phyloP scores from a whole-genome alignment of 92 coral and sea anemone species.

The Scolanthus callimorphus region DNA sequence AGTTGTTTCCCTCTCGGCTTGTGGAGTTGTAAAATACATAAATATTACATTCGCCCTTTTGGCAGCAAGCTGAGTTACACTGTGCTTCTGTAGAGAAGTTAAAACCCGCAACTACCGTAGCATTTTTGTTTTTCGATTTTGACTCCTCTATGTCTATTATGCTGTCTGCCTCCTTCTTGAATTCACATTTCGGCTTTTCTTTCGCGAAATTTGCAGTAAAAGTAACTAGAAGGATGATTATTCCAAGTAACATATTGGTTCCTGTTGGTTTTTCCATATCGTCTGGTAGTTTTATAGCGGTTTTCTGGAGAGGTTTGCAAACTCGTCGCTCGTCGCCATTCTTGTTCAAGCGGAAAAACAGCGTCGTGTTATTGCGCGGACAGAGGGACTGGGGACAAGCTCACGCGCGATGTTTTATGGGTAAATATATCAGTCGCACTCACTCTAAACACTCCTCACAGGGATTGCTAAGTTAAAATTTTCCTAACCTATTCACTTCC shows the following conservation, averaged over 20 bases:
- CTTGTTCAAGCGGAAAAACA: too few species aligned
- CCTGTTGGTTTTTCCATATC: background rate
- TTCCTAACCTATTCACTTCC: too few species aligned
- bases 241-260: background rate
- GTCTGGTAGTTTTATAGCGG: background rate
- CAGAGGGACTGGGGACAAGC: background rate
- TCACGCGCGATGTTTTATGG: background rate
- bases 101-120: constrained; percentile 29
- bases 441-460: too few species aligned
- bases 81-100: constrained; percentile 16
- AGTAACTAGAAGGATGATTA: background rate
- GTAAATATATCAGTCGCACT: too few species aligned
- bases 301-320: background rate
- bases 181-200: background rate
- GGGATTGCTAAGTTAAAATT: too few species aligned
- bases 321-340: background rate
- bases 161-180: background rate
- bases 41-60: constrained; percentile 31
- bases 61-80: constrained; percentile 45
- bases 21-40: constrained; percentile 44
- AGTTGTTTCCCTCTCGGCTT: constrained; percentile 33
- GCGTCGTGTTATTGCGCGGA: background rate
- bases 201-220: background rate
- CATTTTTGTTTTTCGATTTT: constrained; percentile 7
- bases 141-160: constrained; percentile 44